Conservation (phyloP, 2,113 vertebrate species). For the Atrichornis clamosus region DNA sequence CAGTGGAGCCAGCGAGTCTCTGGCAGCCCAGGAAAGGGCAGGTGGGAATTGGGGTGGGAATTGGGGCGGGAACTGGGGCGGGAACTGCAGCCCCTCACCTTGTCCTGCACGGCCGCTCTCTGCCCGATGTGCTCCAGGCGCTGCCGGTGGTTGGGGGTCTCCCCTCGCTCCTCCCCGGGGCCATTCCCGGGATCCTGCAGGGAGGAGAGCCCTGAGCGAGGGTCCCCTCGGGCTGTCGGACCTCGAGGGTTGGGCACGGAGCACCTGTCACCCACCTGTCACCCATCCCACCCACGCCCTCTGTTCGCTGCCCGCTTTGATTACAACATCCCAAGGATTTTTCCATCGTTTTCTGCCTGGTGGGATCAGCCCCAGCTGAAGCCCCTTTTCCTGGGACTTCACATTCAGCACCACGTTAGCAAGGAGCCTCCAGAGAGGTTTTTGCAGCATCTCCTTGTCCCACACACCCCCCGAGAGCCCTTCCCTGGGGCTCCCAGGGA, state of each 20-base stretch:
- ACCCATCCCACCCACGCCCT: rapidly evolving
- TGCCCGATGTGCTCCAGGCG: conserved; percentile 82
- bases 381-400: background rate
- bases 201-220: background rate
- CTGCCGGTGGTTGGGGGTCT: conserved; percentile 77
- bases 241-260: background rate
- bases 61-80: rapidly evolving
- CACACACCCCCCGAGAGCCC: background rate
- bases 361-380: background rate
- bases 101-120: conserved; percentile 73
- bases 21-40: background rate
- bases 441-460: background rate
- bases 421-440: conserved; percentile 5
- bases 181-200: background rate
- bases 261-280: background rate
- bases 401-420: background rate
- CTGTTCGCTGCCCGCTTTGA: background rate
- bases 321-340: rapidly evolving
- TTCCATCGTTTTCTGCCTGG: rapidly evolving
- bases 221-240: background rate
- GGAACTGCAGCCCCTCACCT: conserved; percentile 66
- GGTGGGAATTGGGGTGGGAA: background rate
- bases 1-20: background rate
- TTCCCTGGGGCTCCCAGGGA: background rate
- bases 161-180: rapidly evolving